Evolutionary conservation across 2,888 invertebrate species (phyloP).

Genomic region (Drosophila acutilabella): DNA sequence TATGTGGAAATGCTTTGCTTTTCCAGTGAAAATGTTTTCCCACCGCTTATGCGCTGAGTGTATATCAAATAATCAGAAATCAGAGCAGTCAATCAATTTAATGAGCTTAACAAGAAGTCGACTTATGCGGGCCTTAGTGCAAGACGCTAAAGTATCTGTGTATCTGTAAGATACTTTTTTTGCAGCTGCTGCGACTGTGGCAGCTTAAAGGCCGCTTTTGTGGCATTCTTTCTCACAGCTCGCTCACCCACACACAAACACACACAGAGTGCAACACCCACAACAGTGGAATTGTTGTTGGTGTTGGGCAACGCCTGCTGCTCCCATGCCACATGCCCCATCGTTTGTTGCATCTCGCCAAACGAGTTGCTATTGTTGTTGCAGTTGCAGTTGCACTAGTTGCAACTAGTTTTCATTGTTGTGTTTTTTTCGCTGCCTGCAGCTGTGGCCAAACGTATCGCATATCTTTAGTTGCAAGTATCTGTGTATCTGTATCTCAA

Average conservation of each 20-base stretch:
- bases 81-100: conserved; percentile 60
- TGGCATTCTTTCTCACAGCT: conserved; percentile 63
- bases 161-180: conserved; percentile 54
- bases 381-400: conserved; percentile 67
- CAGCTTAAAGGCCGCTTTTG: conserved; percentile 52
- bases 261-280: conserved; percentile 22
- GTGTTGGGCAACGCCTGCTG: conserved; percentile 56
- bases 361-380: conserved; percentile 43
- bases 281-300: conserved; percentile 21
- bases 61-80: conserved; percentile 39
- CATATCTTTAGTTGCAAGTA: conserved; percentile 55
- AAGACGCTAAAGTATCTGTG: conserved; percentile 21
- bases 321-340: conserved; percentile 21
- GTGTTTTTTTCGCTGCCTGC: conserved; percentile 35
- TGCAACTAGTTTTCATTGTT: conserved; percentile 76
- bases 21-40: conserved; percentile 24
- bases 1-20: conserved; percentile 3
- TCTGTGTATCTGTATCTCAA: conserved; percentile 54
- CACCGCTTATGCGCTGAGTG: not conserved
- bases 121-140: conserved; percentile 53
- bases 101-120: conserved; percentile 46
- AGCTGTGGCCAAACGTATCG: conserved; percentile 70
- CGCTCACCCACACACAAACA: conserved; percentile 47
- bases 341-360: conserved; percentile 27
- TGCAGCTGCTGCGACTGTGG: conserved; percentile 12